These are phyloP conservation scores for Anastrepha ludens DNA, from an alignment of 1,140 invertebrate species.

Conservation along the genomic window DNA sequence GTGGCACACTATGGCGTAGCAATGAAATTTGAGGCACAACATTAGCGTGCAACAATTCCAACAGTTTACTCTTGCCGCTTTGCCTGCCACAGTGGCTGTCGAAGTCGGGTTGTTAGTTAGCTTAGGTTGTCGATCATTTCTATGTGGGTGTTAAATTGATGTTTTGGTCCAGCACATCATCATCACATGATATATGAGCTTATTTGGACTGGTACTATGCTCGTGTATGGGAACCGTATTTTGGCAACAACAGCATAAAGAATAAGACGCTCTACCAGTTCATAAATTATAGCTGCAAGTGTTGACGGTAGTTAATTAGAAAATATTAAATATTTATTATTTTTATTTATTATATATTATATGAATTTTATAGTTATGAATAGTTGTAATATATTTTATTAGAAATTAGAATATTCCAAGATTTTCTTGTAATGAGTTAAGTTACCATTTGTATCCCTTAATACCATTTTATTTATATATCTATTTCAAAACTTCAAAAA, in stretches of 20 bases:
- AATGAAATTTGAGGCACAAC: constrained; percentile 35
- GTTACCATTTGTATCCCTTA: too few species aligned
- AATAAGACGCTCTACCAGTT: not conserved
- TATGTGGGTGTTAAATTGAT: constrained; percentile 47
- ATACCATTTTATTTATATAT: too few species aligned
- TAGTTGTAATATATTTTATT: too few species aligned
- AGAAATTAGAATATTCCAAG: too few species aligned
- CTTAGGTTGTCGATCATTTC: constrained; percentile 36
- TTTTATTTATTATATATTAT: too few species aligned
- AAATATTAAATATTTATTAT: too few species aligned
- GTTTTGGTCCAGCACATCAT: constrained; percentile 40
- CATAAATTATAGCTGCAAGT: not conserved
- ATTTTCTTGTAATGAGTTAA: too few species aligned
- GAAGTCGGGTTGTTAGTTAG: not conserved
- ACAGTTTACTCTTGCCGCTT: not conserved
- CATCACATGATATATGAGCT: not conserved
- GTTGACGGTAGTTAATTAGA: not conserved
- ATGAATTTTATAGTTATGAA: too few species aligned
- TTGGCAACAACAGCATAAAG: not conserved
- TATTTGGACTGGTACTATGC: too few species aligned
- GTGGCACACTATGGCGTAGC: constrained; percentile 29
- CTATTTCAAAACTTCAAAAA: too few species aligned
- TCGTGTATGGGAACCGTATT: too few species aligned
- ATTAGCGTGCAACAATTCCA: not conserved
- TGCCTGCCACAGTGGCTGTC: not conserved